Evolutionary conservation across 2,797 vertebrate species (phyloP).

Genomic region (Columba guinea): DNA sequence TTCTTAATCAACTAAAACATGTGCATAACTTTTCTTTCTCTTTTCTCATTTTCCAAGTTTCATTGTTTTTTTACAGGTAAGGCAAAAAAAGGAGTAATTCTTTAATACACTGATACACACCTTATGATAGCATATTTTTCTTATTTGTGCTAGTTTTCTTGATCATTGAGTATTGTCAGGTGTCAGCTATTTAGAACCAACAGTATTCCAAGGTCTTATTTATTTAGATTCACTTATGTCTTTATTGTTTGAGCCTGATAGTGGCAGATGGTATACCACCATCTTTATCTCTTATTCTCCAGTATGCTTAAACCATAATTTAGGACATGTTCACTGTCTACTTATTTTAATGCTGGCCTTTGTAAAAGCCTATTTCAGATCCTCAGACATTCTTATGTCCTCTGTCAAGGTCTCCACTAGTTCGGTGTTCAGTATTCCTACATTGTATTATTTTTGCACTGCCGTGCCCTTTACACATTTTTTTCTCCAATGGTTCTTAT

Average conservation of each 20-base stretch:
- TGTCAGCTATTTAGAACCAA: not conserved
- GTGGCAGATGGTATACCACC: not conserved
- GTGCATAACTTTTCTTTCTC: constrained; percentile 29
- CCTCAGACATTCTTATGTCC: not conserved
- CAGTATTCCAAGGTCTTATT: not conserved
- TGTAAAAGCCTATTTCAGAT: constrained; percentile 5
- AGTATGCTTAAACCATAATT: not conserved
- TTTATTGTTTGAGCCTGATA: not conserved
- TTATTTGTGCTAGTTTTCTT: not conserved
- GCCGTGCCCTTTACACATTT: constrained; percentile 7
- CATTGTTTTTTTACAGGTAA: not conserved
- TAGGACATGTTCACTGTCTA: not conserved
- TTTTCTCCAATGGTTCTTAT: constrained; percentile 10
- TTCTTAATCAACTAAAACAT: constrained; percentile 28
- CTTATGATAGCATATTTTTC: not conserved
- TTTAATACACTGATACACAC: not conserved
- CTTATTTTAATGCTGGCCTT: constrained; percentile 12
- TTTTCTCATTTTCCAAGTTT: not conserved
- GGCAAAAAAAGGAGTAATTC: not conserved
- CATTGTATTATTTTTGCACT: constrained; percentile 4
- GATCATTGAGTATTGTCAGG: not conserved
- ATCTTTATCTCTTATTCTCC: not conserved
- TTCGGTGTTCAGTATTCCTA: constrained; percentile 13
- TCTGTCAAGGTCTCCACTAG: constrained; percentile 16
- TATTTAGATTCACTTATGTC: not conserved